Base-by-base conservation (phyloP, 2,113 vertebrate species). In the Phylloscopus trochilus region DNA sequence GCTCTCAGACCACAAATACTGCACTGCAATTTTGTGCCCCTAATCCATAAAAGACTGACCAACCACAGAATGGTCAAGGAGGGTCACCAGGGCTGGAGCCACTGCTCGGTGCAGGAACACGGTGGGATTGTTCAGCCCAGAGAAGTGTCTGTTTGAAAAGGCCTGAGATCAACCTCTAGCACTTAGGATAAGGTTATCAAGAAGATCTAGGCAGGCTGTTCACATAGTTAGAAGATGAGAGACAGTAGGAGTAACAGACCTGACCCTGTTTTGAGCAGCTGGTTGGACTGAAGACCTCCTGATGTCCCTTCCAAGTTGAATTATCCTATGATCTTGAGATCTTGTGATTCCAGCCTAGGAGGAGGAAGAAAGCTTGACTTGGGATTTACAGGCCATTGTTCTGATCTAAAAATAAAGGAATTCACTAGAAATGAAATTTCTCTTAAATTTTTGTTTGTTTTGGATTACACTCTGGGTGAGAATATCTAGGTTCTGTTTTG, bases 11-110 rank as follows among this genome's bases (percentile, higher is more conserved):
- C 62, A 35, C 18, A 56, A 43, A 18, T 6, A 26, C 13, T 43
- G 7, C 9, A 11, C 9, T 46, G 9, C 41, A 28, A 1, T n/a
- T 62, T 85, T 0, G 0, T n/a, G 6, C 4, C 19, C 7, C 59
- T 79, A 33, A 30, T 44, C 33, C 9, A 15, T 21, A 9, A 72
- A 55, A 43, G 6, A 19, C 15, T n/a, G n/a, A n/a, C 17, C 33
- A 46, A 14, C 8, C 27, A 35, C 1, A 13, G 10, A 3, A 8
- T 27, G 14, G 12, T n/a, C 28, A 56, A 21, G 11, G 17, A 77
- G 11, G 4, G 15, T 22, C 56, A 75, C 14, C 15, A 43, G 41
- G 52, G 6, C 22, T 79, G 44, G 52, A 79, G 33, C 37, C 51
- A 22, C 49, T 74, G 9, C 31, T 52, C 12, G 7, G 7, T 30